Evolutionary conservation across 1,140 invertebrate genomes (phyloP), one percentile per base, ranked within the genome.

Genomic region (Drosophila mojavensis): DNA sequence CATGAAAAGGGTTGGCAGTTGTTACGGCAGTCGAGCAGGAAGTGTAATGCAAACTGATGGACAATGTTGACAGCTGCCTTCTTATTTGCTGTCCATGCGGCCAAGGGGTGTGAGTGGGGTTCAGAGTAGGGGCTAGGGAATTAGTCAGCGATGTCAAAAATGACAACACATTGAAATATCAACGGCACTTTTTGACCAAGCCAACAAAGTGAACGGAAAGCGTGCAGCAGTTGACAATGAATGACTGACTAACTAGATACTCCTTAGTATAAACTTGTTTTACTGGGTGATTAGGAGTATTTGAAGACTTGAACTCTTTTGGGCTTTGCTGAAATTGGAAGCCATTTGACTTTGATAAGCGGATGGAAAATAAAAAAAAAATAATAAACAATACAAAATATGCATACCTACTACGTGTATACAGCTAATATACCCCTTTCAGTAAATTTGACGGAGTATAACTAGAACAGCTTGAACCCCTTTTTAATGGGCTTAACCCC

Each of bases 61-160:
- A 74, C 75, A 88, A 83, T 80, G 83, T 80, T 89, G 84, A 88
- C 84, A 89, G 84, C 84, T 88, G 84, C 70, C 79, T 79, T 62
- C 61, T 69, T 58, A 47, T 51, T 69, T 9, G 30, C 9, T 5
- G 43, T 20, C 20, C 20, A 20, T 20, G 20, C 20, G 43, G 4
- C 43, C 17, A 17, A 15, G 17, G 43, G n/a, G 15, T 11, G 17
- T 3, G 36, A 0, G 11, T 24, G 17, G 11, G 59, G 51, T 3
- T 54, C 4, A 15, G 10, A 26, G 20, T 41, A 43, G 28, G 51
- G 53, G 53, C 20, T 24, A 55, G 43, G 74, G 78, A 78, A 88
- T 88, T 88, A 88, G 84, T 88, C 84, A 88, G 75, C 84, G 70
- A 70, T 85, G 82, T 88, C 77, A 86, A 53, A 79, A 81, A 77